Base-by-base conservation (phyloP, 2,113 vertebrate species). In the Cyphomyrus discorhynchus region DNA sequence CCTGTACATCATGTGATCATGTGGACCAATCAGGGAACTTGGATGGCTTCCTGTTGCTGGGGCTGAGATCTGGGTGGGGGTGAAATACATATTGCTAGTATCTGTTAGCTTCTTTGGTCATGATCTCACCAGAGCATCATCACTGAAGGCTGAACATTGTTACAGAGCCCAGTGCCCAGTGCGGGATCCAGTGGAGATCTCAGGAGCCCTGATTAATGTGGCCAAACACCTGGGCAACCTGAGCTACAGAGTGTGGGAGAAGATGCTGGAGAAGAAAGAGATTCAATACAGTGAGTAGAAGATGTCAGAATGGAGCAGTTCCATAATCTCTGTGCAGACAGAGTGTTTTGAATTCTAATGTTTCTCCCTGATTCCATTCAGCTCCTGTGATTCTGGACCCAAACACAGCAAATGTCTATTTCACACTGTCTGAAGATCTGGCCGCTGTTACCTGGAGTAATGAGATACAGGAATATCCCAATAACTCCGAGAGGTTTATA, bases 391-490 rank as follows among this genome's bases (percentile, higher is more conserved):
- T 70, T 70, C 62, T 70, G 35, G 62, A 70, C 62, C 62, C 62
- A 70, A 83, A 83, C 80, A 83, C 80, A 83, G 80, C 80, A 21
- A 21, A 11, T 24, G 35, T 46, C 5, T 39, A 21, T 39, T 39
- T 83, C 17, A 83, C 80, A 83, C 80, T 83, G 80, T 83, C 80
- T 83, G 80, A 83, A 21, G 39, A 83, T 83, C 80, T 83, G 80
- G 46, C 39, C 17, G 3, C 17, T 45, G 0, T 21, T 39, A 83
- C 35, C n/a, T 46, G 42, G 35, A 83, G 80, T 83, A 46, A 83
- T 83, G 39, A 46, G 15, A 83, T 46, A 1, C 80, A 83, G 1
- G 35, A 1, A 2, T 39, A 83, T 70, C 27, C 62, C 1, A 70
- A 70, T 70, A 70, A 27, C n/a, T 31, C 10, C 5, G 62, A 70